Evolutionary conservation across 2,888 invertebrate genomes (phyloP), one percentile per base, ranked within the genome.

Genomic region (Atherix ibis): DNA sequence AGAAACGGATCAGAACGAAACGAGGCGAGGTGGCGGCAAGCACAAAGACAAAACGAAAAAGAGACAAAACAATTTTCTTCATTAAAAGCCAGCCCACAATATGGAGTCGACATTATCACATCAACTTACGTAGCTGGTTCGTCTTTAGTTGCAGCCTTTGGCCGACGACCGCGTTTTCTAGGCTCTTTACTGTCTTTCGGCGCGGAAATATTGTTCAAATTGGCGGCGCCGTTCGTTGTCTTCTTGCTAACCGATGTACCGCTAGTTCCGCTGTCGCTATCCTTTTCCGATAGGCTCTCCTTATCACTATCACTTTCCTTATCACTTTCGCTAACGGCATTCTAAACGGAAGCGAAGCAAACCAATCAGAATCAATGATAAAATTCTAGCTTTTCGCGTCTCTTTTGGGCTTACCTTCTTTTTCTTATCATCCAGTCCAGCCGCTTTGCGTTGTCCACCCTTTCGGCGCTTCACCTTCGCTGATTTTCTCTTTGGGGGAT

Each of bases 291-390:
- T 41, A 72, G 72, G 46, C 72, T 67, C 45, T 68, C 69, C 44
- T 67, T 76, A 46, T 75, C 75, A 54, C 73, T 75, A 38, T 76
- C 77, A 49, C 75, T 75, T 43, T 72, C 73, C 52, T 74, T 76
- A 19, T 73, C 73, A 50, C 75, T 76, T 47, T 73, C 74, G 43
- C 73, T 73, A 30, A 56, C 56, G 13, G 48, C 46, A 37, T 46
- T 44, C 38, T 39, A 29, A 30, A 26, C n/a, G 12, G 13, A 2
- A 26, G 10, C 26, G 10, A 13, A 26, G 13, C n/a, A 26, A 26
- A 26, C 5, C 26, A 13, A 13, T 26, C 26, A 26, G 13, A 24
- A 24, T 24, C 24, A n/a, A 24, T 10, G n/a, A 24, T 10, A n/a
- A 24, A 10, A 24, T 10, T 9, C n/a, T 24, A 10, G 24, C 9